These are phyloP conservation scores for Ridgeia piscesae DNA, from an alignment of 1,140 invertebrate species.

Conservation along the genomic window DNA sequence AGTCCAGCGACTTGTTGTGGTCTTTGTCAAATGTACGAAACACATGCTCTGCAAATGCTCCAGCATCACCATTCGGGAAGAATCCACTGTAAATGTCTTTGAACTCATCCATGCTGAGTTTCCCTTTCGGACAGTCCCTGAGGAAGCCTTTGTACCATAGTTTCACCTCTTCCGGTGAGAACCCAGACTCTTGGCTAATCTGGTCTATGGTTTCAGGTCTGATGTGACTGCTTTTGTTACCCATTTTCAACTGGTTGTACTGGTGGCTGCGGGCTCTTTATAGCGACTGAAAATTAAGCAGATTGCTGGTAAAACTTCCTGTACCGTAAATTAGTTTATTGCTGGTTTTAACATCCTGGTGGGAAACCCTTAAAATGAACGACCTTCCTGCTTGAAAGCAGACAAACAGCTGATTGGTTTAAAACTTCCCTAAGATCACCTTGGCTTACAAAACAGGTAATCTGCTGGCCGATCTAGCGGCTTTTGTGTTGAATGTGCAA, in stretches of 20 bases:
- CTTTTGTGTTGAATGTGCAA: not conserved
- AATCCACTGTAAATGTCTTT: not conserved
- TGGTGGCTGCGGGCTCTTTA: slow-evolving; percentile 51
- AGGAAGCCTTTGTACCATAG: slow-evolving; percentile 99
- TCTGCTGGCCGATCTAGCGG: not conserved
- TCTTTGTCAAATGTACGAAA: not conserved
- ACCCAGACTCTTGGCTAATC: slow-evolving; percentile 92
- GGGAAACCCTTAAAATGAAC: not conserved
- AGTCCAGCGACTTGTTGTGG: slow-evolving; percentile 88
- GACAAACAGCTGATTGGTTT: not conserved
- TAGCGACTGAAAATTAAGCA: not conserved
- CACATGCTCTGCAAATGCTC: slow-evolving; percentile 87
- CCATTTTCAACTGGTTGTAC: slow-evolving; percentile 63
- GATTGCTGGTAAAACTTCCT: not conserved
- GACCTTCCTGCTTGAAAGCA: not conserved
- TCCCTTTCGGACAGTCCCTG: slow-evolving; percentile 94
- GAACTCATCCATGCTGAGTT: slow-evolving; percentile 51
- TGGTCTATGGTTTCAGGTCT: slow-evolving; percentile 96
- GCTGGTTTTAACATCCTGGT: not conserved
- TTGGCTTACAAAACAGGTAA: not conserved
- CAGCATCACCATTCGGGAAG: slow-evolving; percentile 91
- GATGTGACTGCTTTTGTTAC: slow-evolving; percentile 97
- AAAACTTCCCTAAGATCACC: not conserved
- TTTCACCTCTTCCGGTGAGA: slow-evolving; percentile 96
- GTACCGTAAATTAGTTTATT: not conserved